Percentiles rank a stretch among this genome's conserved stretches.
phyloP scores from a whole-genome alignment of 2,113 vertebrate genomes.

The Rafetus swinhoei region DNA sequence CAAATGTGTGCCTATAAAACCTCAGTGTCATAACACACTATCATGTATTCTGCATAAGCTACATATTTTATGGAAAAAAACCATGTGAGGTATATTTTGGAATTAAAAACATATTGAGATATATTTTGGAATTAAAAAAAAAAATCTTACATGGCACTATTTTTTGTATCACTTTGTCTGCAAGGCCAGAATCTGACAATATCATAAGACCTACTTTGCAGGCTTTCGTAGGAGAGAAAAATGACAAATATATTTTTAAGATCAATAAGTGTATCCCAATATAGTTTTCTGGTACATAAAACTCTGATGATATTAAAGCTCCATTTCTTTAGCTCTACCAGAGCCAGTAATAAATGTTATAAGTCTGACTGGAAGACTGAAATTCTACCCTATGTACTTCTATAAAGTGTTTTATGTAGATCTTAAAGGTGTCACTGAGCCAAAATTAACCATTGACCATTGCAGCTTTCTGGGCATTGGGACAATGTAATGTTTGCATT shows the following conservation, averaged over 20 bases:
- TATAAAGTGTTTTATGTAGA: slow-evolving; percentile 29
- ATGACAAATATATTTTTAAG: background rate
- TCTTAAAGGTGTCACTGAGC: background rate
- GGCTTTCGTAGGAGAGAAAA: background rate
- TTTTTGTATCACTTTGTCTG: background rate
- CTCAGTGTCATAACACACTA: background rate
- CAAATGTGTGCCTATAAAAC: background rate
- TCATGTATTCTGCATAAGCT: background rate
- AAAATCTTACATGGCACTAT: background rate
- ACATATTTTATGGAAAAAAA: background rate
- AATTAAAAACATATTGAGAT: background rate
- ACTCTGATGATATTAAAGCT: background rate
- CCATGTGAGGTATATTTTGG: background rate
- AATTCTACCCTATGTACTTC: slow-evolving; percentile 10
- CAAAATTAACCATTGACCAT: background rate
- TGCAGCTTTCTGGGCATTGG: background rate
- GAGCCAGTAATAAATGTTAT: background rate
- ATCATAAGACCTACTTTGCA: background rate
- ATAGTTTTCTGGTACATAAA: background rate
- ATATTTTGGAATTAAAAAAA: background rate
- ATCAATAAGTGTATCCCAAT: background rate
- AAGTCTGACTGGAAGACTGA: background rate
- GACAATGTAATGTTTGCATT: slow-evolving; percentile 12
- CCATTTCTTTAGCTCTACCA: background rate
- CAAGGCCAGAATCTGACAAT: background rate